Conservation (phyloP, 2,888 invertebrate genomes). For the Ormyrus pomaceus region DNA sequence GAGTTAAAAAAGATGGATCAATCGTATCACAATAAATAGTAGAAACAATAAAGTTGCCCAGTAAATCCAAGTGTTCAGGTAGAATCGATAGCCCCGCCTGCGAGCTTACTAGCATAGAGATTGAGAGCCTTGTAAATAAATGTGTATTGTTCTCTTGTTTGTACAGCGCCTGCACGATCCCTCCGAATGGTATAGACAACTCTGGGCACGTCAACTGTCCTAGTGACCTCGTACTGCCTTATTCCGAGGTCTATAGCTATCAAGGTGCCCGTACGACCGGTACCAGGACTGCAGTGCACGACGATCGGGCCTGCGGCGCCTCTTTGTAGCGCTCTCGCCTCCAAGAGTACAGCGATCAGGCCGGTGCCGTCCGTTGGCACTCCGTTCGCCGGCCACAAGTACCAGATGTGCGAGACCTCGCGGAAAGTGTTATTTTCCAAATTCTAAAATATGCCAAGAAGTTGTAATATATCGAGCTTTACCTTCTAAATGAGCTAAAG, state of each 20-base stretch:
- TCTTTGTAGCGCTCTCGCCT: constrained; percentile 80
- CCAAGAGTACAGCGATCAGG: constrained; percentile 90
- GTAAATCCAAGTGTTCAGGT: constrained; percentile 69
- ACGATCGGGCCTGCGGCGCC: constrained; percentile 83
- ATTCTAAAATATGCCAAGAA: constrained; percentile 77
- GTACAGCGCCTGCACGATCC: constrained; percentile 92
- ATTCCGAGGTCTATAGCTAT: constrained; percentile 92
- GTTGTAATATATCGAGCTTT: not conserved
- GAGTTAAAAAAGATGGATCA: constrained; percentile 12
- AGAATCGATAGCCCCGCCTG: constrained; percentile 83
- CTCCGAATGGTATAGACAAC: constrained; percentile 89
- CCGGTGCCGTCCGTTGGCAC: constrained; percentile 90
- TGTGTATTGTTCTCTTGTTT: constrained; percentile 93
- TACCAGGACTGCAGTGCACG: constrained; percentile 92
- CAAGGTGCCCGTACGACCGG: constrained; percentile 91
- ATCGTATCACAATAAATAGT: constrained; percentile 52
- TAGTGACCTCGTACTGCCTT: constrained; percentile 88
- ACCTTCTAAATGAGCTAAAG: not conserved
- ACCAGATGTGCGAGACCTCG: constrained; percentile 95
- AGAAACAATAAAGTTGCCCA: constrained; percentile 25
- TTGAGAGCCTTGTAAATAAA: constrained; percentile 94
- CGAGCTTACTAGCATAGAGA: constrained; percentile 89
- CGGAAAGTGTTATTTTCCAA: constrained; percentile 88
- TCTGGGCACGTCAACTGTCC: constrained; percentile 90
- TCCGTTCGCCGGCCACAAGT: constrained; percentile 94